Conservation (phyloP, 2,113 vertebrate species). For the Crotalus tigris region DNA sequence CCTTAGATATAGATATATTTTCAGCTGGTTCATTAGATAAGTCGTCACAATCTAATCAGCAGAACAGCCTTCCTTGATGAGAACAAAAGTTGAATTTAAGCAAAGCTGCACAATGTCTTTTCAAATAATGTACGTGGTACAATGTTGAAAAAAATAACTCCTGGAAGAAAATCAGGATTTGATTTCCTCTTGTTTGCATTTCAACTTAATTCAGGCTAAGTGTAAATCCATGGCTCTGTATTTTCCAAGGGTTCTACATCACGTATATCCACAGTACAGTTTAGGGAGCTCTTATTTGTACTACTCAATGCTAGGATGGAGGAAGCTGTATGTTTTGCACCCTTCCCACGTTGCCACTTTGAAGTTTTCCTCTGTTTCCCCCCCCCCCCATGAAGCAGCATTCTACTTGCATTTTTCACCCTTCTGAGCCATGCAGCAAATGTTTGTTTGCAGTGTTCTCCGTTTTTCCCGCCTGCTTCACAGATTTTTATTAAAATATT, state of each 20-base stretch:
- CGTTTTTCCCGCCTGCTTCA: slow-evolving; percentile 66
- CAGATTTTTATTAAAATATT: slow-evolving; percentile 73
- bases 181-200: not conserved
- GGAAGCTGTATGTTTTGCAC: not conserved
- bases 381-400: slow-evolving; percentile 30
- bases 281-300: not conserved
- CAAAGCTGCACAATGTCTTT: not conserved
- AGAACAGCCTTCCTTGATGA: not conserved
- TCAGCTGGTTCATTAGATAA: not conserved
- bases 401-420: slow-evolving; percentile 47
- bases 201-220: not conserved
- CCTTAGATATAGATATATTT: no score
- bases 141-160: not conserved
- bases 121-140: not conserved
- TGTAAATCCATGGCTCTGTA: not conserved
- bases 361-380: slow-evolving; percentile 43
- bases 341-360: not conserved
- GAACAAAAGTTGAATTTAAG: not conserved
- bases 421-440: slow-evolving; percentile 50
- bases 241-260: not conserved
- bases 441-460: slow-evolving; percentile 65
- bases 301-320: not conserved
- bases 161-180: not conserved
- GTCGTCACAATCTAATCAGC: not conserved
- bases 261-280: not conserved